Base-by-base conservation (phyloP, 30 jellyfish, hydroid and myxozoan species). In the Sanderia malayensis region DNA sequence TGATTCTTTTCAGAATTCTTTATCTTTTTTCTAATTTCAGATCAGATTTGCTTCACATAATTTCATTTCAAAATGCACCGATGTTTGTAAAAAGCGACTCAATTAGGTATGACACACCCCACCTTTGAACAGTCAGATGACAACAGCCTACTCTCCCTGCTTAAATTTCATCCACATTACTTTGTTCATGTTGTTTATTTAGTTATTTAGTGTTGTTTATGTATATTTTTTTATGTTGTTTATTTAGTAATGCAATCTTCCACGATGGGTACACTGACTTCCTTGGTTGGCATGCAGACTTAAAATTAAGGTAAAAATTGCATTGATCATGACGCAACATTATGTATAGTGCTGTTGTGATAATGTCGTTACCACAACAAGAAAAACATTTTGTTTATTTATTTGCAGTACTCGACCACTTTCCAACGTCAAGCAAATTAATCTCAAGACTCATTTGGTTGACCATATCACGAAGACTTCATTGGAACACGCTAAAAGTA, bases 181-280 rank as follows among this genome's bases (percentile, higher is more conserved):
- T 41, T 41, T 15, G 8, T 15, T 6, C 8, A 41, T 41, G 8
- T 6, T 41, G 55, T 6, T 6, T 6, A 41, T 15, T 41, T 6
- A 15, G 15, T 41, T 41, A 41, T 41, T 15, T 41, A 8, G 55
- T 15, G 15, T 41, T 15, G 8, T 15, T 41, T 59, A 59, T n/a
- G 25, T 59, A 26, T 26, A 59, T n/a, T 13, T 59, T 20, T 59
- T 13, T 2, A 4, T 41, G 55, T 62, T 11, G 19, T 32, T 61
- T 1, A 52, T 41, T 70, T 21, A 13, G 61, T 22, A 76, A 62
- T 34, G 25, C 55, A 44, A 37, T 60, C 25, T 70, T 44, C 33
- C 71, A 86, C 52, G 93, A 86, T 76, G 87, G 81, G 0, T 86
- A 65, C 64, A 52, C 83, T 17, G 96, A 86, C 47, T 93, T 93